Evolutionary conservation across 2,797 vertebrate genomes (phyloP).

Genomic region (Synanceia verrucosa): DNA sequence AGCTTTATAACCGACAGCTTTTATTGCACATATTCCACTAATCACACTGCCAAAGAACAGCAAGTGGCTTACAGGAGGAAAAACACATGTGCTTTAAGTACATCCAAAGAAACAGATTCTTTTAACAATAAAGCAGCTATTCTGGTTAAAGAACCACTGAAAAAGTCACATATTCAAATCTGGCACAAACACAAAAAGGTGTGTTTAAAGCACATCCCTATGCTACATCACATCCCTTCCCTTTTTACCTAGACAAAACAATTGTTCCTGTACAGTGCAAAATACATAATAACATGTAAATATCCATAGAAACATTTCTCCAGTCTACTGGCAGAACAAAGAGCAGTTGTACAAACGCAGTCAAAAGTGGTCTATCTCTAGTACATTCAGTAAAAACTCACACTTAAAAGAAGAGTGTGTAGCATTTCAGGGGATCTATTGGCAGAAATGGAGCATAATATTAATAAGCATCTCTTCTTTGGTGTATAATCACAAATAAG

Average conservation of each 20-base stretch:
- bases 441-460: too few relatives aligned
- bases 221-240: conserved; percentile 69
- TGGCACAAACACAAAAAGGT: conserved; percentile 78
- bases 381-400: conserved; percentile 84
- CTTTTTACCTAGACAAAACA: conserved; percentile 63
- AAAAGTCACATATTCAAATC: conserved; percentile 74
- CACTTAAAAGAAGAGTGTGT: conserved; percentile 24
- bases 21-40: conserved; percentile 82
- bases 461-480: neutral
- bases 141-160: conserved; percentile 57
- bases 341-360: conserved; percentile 67
- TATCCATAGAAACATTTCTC: conserved; percentile 72
- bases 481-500: neutral
- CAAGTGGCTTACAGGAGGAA: conserved; percentile 66
- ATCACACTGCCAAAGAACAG: conserved; percentile 74
- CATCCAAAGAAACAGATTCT: conserved; percentile 48
- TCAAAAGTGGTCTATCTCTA: conserved; percentile 68
- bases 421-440: neutral
- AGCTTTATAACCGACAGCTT: conserved; percentile 60
- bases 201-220: conserved; percentile 75
- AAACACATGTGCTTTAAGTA: conserved; percentile 63
- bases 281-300: conserved; percentile 74
- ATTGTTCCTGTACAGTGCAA: conserved; percentile 77
- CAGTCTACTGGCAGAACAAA: conserved; percentile 67
- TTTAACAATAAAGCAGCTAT: conserved; percentile 53